A percentile compares a stretch with the other conserved stretches of the same genome.
Evolutionary conservation across 2,113 vertebrate species (phyloP).

Genomic region (Talpa occidentalis): DNA sequence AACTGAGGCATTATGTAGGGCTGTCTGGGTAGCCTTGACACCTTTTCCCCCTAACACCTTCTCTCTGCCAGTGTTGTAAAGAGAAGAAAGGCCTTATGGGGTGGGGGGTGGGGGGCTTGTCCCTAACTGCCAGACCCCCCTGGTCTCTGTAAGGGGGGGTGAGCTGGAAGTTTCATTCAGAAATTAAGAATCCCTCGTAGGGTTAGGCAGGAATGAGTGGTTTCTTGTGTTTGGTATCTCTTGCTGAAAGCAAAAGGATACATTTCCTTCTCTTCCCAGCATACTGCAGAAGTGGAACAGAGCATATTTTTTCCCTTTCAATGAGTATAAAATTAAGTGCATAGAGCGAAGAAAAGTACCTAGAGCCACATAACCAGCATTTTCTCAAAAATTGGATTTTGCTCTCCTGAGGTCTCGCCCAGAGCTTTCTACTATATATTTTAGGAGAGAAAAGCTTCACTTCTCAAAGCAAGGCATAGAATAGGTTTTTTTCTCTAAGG

Average conservation of each 20-base stretch:
- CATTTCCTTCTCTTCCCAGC: background rate
- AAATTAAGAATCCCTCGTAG: background rate
- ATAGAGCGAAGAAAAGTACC: conserved; percentile 8
- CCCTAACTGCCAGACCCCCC: background rate
- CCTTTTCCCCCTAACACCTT: accelerated
- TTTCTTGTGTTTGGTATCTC: conserved; percentile 48
- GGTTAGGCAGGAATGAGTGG: background rate
- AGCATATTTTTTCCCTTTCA: conserved; percentile 42
- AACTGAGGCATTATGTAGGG: background rate
- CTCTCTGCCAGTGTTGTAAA: background rate
- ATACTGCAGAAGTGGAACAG: background rate
- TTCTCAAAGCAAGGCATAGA: background rate
- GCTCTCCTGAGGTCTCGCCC: background rate
- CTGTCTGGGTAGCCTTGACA: background rate
- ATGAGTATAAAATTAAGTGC: conserved; percentile 47
- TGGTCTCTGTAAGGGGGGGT: background rate
- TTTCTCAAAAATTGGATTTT: conserved; percentile 49
- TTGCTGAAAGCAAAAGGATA: conserved; percentile 30
- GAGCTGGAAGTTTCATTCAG: background rate
- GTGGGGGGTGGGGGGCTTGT: too few species aligned
- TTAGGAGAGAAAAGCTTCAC: background rate
- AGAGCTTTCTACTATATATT: conserved; percentile 14
- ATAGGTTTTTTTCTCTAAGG: background rate
- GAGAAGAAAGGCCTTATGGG: background rate
- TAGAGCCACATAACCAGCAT: background rate